Evolutionary conservation across 2,797 vertebrate genomes (phyloP).

Genomic region (Danio choprae): DNA sequence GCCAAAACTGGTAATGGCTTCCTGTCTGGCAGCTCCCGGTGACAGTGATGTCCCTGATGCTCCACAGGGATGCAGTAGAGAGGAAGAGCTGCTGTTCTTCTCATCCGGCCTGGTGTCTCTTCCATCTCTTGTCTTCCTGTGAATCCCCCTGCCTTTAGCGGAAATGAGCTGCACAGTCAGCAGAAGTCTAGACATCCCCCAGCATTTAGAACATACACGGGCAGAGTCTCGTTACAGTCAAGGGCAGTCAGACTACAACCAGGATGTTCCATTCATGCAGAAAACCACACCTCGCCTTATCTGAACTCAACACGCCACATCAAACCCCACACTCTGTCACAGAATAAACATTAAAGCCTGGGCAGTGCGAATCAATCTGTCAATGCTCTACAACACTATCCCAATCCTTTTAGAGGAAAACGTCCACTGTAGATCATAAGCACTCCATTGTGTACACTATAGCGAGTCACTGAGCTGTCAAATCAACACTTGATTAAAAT

Average conservation of each 20-base stretch:
- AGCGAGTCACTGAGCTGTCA: slow-evolving; percentile 7
- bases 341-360: slow-evolving; percentile 30
- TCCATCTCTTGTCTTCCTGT: slow-evolving; percentile 42
- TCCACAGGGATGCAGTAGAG: slow-evolving; percentile 29
- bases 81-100: slow-evolving; percentile 55
- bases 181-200: slow-evolving; percentile 34
- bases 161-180: slow-evolving; percentile 55
- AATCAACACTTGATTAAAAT: slow-evolving; percentile 21
- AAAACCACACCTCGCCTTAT: slow-evolving; percentile 41
- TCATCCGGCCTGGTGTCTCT: slow-evolving; percentile 53
- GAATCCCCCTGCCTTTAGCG: slow-evolving; percentile 32
- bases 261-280: slow-evolving; percentile 44
- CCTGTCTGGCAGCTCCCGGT: slow-evolving; percentile 53
- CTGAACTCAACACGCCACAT: slow-evolving; percentile 27
- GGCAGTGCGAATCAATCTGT: slow-evolving; percentile 1
- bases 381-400: slow-evolving; percentile 3
- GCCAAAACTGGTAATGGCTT: slow-evolving; percentile 48
- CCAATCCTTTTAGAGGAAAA: slow-evolving; percentile 31
- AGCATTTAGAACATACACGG: slow-evolving; percentile 12
- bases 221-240: slow-evolving; percentile 21
- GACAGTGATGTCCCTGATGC: slow-evolving; percentile 56
- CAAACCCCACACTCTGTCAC: slow-evolving; percentile 14
- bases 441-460: slow-evolving; percentile 1
- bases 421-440: not conserved
- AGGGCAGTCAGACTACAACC: slow-evolving; percentile 14